These are phyloP conservation scores for Cyprinodon tularosa DNA, from an alignment of 2,113 vertebrate species.

Conservation along the genomic window DNA sequence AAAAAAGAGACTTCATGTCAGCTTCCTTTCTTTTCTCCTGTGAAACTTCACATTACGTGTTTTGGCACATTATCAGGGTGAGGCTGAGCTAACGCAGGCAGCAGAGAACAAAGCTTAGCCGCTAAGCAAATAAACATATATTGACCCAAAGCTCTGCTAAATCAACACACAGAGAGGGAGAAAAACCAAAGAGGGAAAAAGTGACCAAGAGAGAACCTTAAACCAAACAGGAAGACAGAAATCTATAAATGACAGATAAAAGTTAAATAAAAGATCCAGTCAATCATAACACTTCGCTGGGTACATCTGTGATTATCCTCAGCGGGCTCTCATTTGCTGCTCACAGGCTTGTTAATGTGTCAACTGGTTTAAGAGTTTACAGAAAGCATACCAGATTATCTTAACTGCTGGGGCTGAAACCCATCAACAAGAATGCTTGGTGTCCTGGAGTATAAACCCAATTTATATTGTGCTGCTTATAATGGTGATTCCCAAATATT, in stretches of 20 bases:
- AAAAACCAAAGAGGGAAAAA: not conserved
- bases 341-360: conserved; percentile 72
- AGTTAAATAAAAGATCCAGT: not conserved
- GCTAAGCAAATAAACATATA: conserved; percentile 52
- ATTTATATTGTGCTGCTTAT: conserved; percentile 45
- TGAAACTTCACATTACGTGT: conserved; percentile 46
- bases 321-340: conserved; percentile 66
- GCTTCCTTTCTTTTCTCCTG: conserved; percentile 25
- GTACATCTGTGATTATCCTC: conserved; percentile 18
- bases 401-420: conserved; percentile 34
- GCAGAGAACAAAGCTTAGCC: conserved; percentile 27
- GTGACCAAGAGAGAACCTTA: not conserved
- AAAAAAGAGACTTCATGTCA: not conserved
- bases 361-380: conserved; percentile 71
- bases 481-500: conserved; percentile 25
- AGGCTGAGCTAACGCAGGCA: conserved; percentile 43
- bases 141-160: conserved; percentile 35
- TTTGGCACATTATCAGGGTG: conserved; percentile 44
- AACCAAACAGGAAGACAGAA: not conserved
- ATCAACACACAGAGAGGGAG: conserved; percentile 24
- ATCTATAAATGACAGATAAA: conserved; percentile 3
- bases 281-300: not conserved
- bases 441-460: conserved; percentile 32
- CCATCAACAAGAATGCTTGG: conserved; percentile 33
- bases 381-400: conserved; percentile 66